Evolutionary conservation across 2,888 invertebrate genomes (phyloP), one percentile per base, ranked within the genome.

Genomic region (Coleophora flavipennella): DNA sequence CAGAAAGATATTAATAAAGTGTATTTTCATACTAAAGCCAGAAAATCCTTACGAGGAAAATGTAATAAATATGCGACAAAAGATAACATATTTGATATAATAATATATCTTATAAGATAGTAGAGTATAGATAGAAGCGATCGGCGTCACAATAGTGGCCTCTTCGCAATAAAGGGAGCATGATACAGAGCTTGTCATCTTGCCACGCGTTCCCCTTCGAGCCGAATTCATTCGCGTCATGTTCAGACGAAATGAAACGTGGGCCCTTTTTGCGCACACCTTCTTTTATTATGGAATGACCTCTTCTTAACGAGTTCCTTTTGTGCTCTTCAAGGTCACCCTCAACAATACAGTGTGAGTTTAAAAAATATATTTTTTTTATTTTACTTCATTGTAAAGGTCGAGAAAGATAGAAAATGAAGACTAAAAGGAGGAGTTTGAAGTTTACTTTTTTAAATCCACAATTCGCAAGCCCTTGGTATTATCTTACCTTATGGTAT

Each of bases 271-370:
- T 71, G 62, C 65, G 49, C 55, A 62, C 55, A 56, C 53, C 53
- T 50, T 53, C 51, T 62, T 66, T 65, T 69, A 68, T 66, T 57
- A 69, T 61, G 60, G 59, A 61, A 55, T 60, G 59, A 62, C 59
- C 62, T 62, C 51, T 51, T 53, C 65, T 65, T 75, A 71, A 74
- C 67, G 66, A 76, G 67, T 63, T 67, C 59, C 65, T 70, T 76
- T 73, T 62, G 66, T 66, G 55, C 57, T 59, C 49, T 60, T 50
- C 53, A 67, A 67, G 65, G 67, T 63, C 57, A 57, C 54, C 58
- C 55, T 52, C 58, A 62, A 70, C 69, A 75, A 74, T 67, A 60
- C 62, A 53, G 52, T 46, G 54, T 20, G 20, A 20, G 20, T 20
- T 20, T n/a, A n/a, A n/a, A n/a, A n/a, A n/a, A n/a, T n/a, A n/a